Percentiles rank a stretch among this genome's conserved stretches.
These are phyloP conservation scores for Lepisosteus oculatus DNA, from an alignment of 2,113 vertebrate species.

Conservation along the genomic window DNA sequence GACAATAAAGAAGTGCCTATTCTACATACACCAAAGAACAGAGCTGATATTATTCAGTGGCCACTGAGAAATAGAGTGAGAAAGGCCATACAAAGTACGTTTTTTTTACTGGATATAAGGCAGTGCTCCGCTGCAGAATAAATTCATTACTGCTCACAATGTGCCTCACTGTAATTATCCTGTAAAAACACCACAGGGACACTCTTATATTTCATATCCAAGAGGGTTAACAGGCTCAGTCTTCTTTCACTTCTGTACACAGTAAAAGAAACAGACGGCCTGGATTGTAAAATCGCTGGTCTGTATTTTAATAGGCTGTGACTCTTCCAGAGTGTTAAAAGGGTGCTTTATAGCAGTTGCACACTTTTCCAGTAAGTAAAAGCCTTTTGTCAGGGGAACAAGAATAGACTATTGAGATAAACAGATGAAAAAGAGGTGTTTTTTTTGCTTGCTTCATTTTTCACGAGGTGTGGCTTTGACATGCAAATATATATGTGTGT, in stretches of 20 bases:
- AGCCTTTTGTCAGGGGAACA: neutral
- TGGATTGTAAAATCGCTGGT: slow-evolving; percentile 18
- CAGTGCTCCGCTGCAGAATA: slow-evolving; percentile 46
- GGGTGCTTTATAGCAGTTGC: slow-evolving; percentile 12
- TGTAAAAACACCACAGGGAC: slow-evolving; percentile 11
- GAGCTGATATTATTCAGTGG: too few relatives aligned
- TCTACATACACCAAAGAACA: too few relatives aligned
- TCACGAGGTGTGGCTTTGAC: slow-evolving; percentile 33
- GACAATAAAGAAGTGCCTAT: too few relatives aligned
- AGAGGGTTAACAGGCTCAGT: too few relatives aligned
- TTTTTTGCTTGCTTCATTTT: neutral
- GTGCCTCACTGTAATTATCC: slow-evolving; percentile 47
- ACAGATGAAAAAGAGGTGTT: slow-evolving; percentile 4
- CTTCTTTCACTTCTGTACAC: neutral
- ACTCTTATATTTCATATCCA: slow-evolving; percentile 45
- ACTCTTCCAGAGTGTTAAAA: slow-evolving; percentile 1
- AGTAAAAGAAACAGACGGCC: neutral
- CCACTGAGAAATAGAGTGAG: too few relatives aligned
- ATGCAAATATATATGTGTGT: slow-evolving; percentile 22
- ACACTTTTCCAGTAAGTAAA: slow-evolving; percentile 17
- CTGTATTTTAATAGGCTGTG: slow-evolving; percentile 3
- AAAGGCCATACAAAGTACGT: too few relatives aligned
- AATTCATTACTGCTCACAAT: slow-evolving; percentile 48
- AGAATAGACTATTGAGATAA: slow-evolving; percentile 12
- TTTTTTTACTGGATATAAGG: slow-evolving; percentile 36